These are phyloP conservation scores for Ardeotis arabs DNA, from an alignment of 2,113 vertebrate genomes.

Conservation along the genomic window DNA sequence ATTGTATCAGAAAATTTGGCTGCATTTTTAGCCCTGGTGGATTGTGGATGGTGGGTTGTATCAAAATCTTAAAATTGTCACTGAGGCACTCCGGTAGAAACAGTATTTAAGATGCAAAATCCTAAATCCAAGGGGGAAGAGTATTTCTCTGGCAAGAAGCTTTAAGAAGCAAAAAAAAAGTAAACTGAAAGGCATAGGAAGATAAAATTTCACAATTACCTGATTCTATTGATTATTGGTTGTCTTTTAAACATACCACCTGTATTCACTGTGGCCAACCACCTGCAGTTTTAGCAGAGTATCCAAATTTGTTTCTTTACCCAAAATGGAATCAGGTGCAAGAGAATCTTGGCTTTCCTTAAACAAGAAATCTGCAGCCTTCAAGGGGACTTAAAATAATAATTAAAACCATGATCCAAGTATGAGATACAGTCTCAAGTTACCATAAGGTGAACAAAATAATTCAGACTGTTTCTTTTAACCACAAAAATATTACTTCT, in stretches of 20 bases:
- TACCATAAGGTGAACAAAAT: not conserved
- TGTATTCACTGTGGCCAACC: not conserved
- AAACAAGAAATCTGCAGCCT: not conserved
- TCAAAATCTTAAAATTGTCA: not conserved
- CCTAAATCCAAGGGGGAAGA: not conserved
- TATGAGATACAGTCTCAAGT: not conserved
- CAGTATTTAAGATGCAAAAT: not conserved
- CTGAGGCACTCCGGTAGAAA: not conserved
- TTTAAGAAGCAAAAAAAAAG: not conserved
- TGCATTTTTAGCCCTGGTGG: not conserved
- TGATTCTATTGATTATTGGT: not conserved
- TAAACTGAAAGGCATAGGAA: not conserved
- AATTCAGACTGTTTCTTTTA: not conserved
- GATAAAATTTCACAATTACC: not conserved
- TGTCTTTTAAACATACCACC: not conserved
- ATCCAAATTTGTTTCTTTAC: not conserved
- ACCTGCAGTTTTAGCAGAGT: not conserved
- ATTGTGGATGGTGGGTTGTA: not conserved
- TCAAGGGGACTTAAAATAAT: not conserved
- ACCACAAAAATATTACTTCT: not conserved
- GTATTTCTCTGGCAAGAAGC: not conserved
- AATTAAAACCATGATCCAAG: not conserved
- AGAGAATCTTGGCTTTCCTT: constrained; percentile 1
- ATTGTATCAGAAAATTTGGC: not conserved
- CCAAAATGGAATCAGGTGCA: not conserved